phyloP scores from a whole-genome alignment of 1,140 invertebrate genomes.

The Neodiprion fabricii region DNA sequence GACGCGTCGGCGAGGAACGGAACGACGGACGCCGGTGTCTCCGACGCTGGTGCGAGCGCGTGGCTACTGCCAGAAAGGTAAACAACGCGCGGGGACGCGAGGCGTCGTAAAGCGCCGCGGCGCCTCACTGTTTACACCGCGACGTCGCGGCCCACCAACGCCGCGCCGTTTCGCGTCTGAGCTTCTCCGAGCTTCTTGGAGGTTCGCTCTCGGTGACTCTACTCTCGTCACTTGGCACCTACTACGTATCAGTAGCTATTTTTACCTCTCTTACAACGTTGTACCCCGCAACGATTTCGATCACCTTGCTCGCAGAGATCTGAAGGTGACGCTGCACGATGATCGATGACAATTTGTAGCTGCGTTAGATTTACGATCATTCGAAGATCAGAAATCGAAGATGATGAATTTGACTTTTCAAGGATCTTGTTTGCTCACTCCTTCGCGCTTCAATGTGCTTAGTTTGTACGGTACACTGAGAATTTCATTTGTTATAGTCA shows the following conservation, averaged over 20 bases:
- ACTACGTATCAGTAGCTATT: background rate
- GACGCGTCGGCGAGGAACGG: background rate
- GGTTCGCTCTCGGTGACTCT: background rate
- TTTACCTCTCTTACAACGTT: background rate
- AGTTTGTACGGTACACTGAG: no score
- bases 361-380: no score
- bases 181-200: background rate
- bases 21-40: constrained; percentile 28
- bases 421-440: no score
- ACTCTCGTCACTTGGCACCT: background rate
- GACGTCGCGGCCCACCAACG: constrained; percentile 51
- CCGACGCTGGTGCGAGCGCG: constrained; percentile 33
- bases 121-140: constrained; percentile 56
- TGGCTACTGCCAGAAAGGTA: constrained; percentile 53
- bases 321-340: no score
- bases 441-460: no score
- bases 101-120: constrained; percentile 58
- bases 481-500: no score
- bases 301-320: no score
- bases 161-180: constrained; percentile 1
- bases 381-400: no score
- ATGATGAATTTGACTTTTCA: no score
- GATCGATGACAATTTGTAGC: no score
- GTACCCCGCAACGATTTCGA: no score
- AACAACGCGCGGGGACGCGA: constrained; percentile 47